Evolutionary conservation across 2,797 vertebrate species (phyloP), one percentile per base, ranked within the genome.

Genomic region (Spea hammondii): DNA sequence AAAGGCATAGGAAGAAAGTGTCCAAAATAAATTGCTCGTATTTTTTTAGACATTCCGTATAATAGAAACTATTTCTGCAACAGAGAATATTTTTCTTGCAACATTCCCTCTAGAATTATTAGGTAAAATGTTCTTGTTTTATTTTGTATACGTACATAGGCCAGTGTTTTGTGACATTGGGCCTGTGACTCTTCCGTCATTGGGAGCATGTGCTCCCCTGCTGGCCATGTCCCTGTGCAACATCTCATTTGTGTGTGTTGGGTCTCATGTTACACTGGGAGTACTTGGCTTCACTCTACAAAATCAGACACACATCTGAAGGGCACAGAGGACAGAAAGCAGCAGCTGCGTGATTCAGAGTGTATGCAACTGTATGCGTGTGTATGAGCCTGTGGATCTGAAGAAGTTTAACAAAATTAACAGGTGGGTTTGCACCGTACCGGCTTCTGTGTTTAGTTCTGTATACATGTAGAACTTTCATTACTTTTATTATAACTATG

Each of bases 241-340:
- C 59, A 54, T 55, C 59, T 78, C 68, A 51, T 11, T 70, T 70
- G 66, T 64, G 57, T 66, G 73, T 72, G 79, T 72, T 51, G 17
- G 47, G 60, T 70, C 79, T 77, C 79, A 77, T 64, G 74, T 81
- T 77, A 81, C 79, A 81, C 54, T 62, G 69, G 7, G 50, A 69
- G 51, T 8, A 72, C 72, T 81, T 77, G 74, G 79, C 79, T 68
- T 10, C 70, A 70, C 51, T 60, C 11, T 49, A 64, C 48, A 69
- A 74, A 53, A 53, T 51, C 49, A 75, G 14, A 75, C 32, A 69
- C 48, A 59, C 54, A 67, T 12, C 70, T 81, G 74, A 81, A 81
- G 79, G 79, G 64, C 79, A 68, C 48, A 72, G 69, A 69, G 79
- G 79, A 81, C 79, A 32, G 74, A 81, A 77, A 71, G 79, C 60